phyloP scores from a whole-genome alignment of 2,113 vertebrate species.

The Microtus richardsoni region DNA sequence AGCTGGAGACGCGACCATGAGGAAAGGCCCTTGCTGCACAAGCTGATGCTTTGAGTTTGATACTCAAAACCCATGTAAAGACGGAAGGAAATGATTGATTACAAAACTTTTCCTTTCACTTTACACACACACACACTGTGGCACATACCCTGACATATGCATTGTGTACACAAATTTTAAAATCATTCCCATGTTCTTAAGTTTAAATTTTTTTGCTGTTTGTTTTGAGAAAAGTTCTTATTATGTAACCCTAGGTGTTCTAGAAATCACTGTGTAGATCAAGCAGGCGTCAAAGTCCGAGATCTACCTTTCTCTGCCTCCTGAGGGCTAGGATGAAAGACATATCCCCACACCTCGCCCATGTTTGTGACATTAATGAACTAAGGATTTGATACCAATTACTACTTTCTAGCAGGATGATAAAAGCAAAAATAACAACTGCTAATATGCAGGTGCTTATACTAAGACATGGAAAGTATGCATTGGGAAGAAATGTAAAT shows the following conservation, averaged over 20 bases:
- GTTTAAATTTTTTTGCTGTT: neutral
- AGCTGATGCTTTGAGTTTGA: neutral
- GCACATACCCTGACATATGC: neutral
- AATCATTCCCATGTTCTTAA: neutral
- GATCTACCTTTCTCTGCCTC: neutral
- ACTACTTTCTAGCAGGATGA: slow-evolving; percentile 5
- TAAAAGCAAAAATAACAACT: neutral
- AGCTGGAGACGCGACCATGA: neutral
- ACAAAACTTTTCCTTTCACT: neutral
- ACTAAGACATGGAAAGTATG: neutral
- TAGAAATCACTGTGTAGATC: neutral
- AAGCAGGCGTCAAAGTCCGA: neutral
- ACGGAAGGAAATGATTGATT: neutral
- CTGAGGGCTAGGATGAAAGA: neutral
- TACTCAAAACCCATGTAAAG: neutral
- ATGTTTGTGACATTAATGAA: neutral
- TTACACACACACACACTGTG: neutral
- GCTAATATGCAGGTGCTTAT: neutral
- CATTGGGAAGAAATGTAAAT: slow-evolving; percentile 37
- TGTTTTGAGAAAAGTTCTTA: neutral
- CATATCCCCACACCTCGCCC: neutral
- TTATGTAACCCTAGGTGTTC: neutral
- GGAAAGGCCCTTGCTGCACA: neutral
- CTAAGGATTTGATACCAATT: neutral
- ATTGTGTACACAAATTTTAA: neutral